Evolutionary conservation across 2,113 vertebrate genomes (phyloP).

Genomic region (Danio rerio): GRCz12tu NC_133198.1:21770501-21771000

Average conservation of each 20-base stretch:
- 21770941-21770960: too few relatives aligned
- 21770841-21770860: neutral
- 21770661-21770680: constrained; percentile 58
- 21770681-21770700: neutral
- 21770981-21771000: too few relatives aligned
- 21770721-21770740: constrained; percentile 30
- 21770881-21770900: too few relatives aligned
- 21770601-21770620: constrained; percentile 24
- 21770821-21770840: constrained; percentile 10
- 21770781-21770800: neutral
- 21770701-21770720: neutral
- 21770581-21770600: neutral
- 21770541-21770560: constrained; percentile 40
- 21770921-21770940: too few relatives aligned
- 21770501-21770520: constrained; percentile 18
- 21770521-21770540: constrained; percentile 41
- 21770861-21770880: too few relatives aligned
- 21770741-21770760: constrained; percentile 17
- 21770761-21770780: constrained; percentile 19
- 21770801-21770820: constrained; percentile 19
- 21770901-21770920: too few relatives aligned
- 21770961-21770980: too few relatives aligned
- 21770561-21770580: constrained; percentile 1
- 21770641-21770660: constrained; percentile 47
- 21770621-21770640: constrained; percentile 34